Conservation (phyloP, 1,140 invertebrate species). For the Apocrypta bakeri region DNA sequence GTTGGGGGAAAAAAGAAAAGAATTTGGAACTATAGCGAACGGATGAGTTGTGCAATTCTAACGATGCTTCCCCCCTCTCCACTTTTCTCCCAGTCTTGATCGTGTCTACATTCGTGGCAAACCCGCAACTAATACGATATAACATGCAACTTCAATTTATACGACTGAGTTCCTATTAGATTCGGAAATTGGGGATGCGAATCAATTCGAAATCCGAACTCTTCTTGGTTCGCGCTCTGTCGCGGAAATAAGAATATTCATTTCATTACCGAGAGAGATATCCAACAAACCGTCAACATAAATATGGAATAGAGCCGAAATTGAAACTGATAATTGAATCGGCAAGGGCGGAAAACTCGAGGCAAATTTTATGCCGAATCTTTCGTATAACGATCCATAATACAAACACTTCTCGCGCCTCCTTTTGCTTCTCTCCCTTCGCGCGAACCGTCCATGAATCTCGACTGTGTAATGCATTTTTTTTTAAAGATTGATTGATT, state of each 20-base stretch:
- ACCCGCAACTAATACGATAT: not conserved
- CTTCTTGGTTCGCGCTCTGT: not conserved
- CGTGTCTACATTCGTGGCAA: not conserved
- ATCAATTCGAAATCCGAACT: not conserved
- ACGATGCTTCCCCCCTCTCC: too few species aligned
- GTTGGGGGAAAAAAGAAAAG: too few species aligned
- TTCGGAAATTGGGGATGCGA: slow-evolving; percentile 31
- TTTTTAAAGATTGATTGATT: not conserved
- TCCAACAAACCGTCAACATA: not conserved
- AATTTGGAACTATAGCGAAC: too few species aligned
- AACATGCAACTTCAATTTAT: slow-evolving; percentile 2
- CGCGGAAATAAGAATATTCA: not conserved
- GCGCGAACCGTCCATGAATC: too few species aligned
- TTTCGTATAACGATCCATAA: not conserved
- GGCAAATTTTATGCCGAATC: slow-evolving; percentile 14
- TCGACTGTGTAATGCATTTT: too few species aligned
- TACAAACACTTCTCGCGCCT: too few species aligned
- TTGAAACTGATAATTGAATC: not conserved
- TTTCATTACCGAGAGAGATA: not conserved
- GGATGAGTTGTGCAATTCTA: too few species aligned
- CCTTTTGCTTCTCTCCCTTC: too few species aligned
- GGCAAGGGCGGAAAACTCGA: not conserved
- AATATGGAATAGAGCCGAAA: not conserved
- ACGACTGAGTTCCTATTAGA: slow-evolving; percentile 8
- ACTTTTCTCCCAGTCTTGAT: too few species aligned